A percentile compares a stretch with the other conserved stretches of the same genome.
phyloP scores from a whole-genome alignment of 2,113 vertebrate species.

The Capricornis sumatraensis region DNA sequence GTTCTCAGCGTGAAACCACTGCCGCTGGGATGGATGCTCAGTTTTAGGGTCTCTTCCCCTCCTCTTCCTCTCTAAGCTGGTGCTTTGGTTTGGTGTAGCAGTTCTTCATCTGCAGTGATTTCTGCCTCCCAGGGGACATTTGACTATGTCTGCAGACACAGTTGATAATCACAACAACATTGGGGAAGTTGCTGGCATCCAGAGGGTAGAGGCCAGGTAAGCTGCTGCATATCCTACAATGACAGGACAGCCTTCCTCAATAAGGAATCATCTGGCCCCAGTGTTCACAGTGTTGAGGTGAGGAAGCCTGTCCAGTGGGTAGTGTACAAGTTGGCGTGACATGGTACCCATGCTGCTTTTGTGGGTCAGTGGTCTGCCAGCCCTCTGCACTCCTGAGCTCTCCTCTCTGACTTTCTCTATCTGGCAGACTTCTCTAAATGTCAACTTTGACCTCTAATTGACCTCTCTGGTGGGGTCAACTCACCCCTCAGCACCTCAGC shows the following conservation, averaged over 20 bases:
- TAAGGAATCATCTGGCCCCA: neutral
- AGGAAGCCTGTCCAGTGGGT: neutral
- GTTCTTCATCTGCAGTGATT: neutral
- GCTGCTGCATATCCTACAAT: neutral
- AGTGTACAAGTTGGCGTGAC: fast-evolving
- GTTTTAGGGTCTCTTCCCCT: neutral
- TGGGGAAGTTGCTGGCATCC: neutral
- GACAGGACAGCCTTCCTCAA: neutral
- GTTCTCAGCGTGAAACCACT: neutral
- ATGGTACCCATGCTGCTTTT: neutral
- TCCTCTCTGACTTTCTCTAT: neutral
- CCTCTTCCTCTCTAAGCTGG: neutral
- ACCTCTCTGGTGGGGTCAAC: neutral
- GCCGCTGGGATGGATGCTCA: neutral
- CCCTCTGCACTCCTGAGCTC: neutral
- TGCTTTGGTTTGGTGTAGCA: neutral
- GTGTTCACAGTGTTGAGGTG: neutral
- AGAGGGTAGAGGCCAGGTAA: neutral
- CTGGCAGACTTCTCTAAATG: neutral
- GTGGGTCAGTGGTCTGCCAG: neutral
- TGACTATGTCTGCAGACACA: neutral
- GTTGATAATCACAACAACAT: neutral
- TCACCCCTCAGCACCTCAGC: neutral
- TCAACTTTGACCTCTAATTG: neutral
- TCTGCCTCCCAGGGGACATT: neutral